phyloP scores from a whole-genome alignment of 1,140 invertebrate genomes.

The Musca domestica region DNA sequence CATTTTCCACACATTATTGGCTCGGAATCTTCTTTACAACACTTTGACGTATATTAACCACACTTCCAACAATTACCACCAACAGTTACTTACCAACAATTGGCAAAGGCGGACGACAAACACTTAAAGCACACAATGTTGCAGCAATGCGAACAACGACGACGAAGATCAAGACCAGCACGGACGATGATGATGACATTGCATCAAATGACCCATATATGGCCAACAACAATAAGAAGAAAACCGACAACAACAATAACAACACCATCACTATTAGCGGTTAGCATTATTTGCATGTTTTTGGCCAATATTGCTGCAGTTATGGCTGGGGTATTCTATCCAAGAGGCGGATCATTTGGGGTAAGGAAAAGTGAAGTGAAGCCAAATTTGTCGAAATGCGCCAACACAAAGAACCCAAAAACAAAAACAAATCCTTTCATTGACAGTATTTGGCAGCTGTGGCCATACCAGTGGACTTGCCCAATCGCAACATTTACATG shows the following conservation, averaged over 20 bases:
- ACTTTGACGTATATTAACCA: too few relatives aligned
- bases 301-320: background rate
- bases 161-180: background rate
- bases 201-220: slow-evolving; percentile 5
- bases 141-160: background rate
- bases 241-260: background rate
- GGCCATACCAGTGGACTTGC: slow-evolving; percentile 68
- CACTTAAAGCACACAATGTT: slow-evolving; percentile 7
- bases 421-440: slow-evolving; percentile 1
- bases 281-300: background rate
- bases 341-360: slow-evolving; percentile 43
- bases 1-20: too few relatives aligned
- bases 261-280: background rate
- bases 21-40: too few relatives aligned
- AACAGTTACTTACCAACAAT: slow-evolving; percentile 8
- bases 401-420: background rate
- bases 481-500: slow-evolving; percentile 66
- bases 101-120: slow-evolving; percentile 2
- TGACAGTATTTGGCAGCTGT: slow-evolving; percentile 62
- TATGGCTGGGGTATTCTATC: slow-evolving; percentile 33
- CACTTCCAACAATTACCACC: background rate
- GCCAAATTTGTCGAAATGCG: background rate
- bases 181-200: too few relatives aligned
- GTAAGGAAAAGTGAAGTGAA: slow-evolving; percentile 28
- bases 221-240: too few relatives aligned